These are phyloP conservation scores for Formica selysi DNA, from an alignment of 1,140 invertebrate genomes.

Conservation along the genomic window DNA sequence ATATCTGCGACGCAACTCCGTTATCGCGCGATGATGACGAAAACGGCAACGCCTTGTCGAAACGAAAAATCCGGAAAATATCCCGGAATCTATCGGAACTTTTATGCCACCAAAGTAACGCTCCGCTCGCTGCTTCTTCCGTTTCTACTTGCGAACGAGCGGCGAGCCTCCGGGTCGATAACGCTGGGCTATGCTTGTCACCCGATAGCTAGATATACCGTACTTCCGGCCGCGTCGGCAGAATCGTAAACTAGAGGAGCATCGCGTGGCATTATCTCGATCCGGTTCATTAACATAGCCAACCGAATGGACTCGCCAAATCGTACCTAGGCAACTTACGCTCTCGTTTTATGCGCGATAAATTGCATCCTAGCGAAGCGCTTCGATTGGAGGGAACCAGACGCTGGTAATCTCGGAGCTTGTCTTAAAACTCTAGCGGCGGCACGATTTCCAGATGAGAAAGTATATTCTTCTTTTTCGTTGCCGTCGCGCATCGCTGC, in stretches of 20 bases:
- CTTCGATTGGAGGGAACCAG: slow-evolving; percentile 56
- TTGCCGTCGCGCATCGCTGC: not conserved
- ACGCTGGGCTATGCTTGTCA: slow-evolving; percentile 68
- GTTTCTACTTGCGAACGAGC: slow-evolving; percentile 48
- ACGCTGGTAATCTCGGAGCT: slow-evolving; percentile 61
- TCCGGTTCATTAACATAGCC: slow-evolving; percentile 77
- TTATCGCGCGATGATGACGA: slow-evolving; percentile 38
- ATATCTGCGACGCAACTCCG: slow-evolving; percentile 15
- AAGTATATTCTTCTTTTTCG: slow-evolving; percentile 25
- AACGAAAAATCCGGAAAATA: slow-evolving; percentile 70
- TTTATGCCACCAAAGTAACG: slow-evolving; percentile 47
- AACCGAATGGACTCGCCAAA: slow-evolving; percentile 70
- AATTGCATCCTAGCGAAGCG: slow-evolving; percentile 58
- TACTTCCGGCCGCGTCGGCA: slow-evolving; percentile 77
- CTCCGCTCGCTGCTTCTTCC: slow-evolving; percentile 33
- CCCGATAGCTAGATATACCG: slow-evolving; percentile 66
- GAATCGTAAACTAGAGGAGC: slow-evolving; percentile 74
- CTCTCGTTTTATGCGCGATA: slow-evolving; percentile 73
- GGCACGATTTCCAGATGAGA: slow-evolving; percentile 53
- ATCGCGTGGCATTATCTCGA: slow-evolving; percentile 72
- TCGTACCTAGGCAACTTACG: slow-evolving; percentile 66
- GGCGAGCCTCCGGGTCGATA: slow-evolving; percentile 70
- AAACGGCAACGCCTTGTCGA: slow-evolving; percentile 10
- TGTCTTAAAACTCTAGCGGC: slow-evolving; percentile 32
- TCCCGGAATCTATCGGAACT: slow-evolving; percentile 75